phyloP scores from a whole-genome alignment of 35 echinoderm and acorn worm species.

The Acanthaster planci region DNA sequence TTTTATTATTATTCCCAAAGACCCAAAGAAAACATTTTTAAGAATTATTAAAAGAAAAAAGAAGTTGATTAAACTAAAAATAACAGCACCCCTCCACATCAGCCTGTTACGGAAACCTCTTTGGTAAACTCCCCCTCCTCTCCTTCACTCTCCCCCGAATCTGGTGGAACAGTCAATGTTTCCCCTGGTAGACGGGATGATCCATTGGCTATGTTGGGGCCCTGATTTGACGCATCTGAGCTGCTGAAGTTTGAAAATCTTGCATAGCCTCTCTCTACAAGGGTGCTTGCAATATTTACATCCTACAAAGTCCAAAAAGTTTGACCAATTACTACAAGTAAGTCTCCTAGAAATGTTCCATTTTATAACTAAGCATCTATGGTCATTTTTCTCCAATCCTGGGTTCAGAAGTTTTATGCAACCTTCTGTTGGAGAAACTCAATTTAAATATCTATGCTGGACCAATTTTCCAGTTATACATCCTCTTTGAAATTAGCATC shows the following conservation, averaged over 20 bases:
- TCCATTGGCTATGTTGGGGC: background rate
- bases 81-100: background rate
- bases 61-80: too few species aligned
- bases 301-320: background rate
- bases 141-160: background rate
- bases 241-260: background rate
- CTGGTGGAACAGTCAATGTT: conserved; percentile 6
- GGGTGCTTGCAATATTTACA: background rate
- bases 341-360: background rate
- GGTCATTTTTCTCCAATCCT: background rate
- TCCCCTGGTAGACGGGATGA: background rate
- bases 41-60: too few species aligned
- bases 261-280: conserved; percentile 16
- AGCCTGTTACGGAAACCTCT: background rate
- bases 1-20: too few species aligned
- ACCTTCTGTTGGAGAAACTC: background rate
- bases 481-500: background rate
- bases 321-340: background rate
- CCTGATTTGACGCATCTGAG: background rate
- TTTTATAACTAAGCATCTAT: background rate
- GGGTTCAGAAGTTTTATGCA: background rate
- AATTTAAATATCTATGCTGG: background rate
- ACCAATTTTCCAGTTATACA: background rate
- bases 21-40: too few species aligned
- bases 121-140: background rate